phyloP scores from a whole-genome alignment of 2,797 vertebrate genomes.

The Brachymystax lenok region DNA sequence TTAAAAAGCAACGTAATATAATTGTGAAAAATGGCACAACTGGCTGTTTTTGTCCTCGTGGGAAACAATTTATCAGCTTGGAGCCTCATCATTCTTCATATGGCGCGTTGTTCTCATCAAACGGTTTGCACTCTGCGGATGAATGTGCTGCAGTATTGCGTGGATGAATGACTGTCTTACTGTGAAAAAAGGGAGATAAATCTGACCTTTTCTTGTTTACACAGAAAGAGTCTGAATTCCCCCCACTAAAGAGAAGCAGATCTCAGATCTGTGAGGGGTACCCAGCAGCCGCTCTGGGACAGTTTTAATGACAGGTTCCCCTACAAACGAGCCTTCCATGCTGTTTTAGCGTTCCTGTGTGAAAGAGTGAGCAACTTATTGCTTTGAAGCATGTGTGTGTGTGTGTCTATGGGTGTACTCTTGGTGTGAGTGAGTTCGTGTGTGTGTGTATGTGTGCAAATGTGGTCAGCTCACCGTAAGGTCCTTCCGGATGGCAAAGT shows the following conservation, averaged over 20 bases:
- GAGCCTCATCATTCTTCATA: neutral
- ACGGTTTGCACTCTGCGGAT: neutral
- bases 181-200: neutral
- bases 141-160: neutral
- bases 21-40: neutral
- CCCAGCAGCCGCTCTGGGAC: neutral
- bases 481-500: conserved; percentile 93
- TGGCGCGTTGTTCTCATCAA: neutral
- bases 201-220: neutral
- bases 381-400: neutral
- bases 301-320: neutral
- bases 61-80: neutral
- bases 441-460: conserved; percentile 6
- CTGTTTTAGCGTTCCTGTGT: neutral
- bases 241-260: neutral
- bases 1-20: neutral
- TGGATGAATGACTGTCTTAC: neutral
- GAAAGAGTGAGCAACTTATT: neutral
- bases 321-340: neutral
- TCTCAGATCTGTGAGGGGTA: neutral
- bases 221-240: neutral
- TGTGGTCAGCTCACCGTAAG: conserved; percentile 78
- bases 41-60: neutral
- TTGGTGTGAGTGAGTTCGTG: conserved; percentile 14
- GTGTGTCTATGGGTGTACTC: neutral